Base-by-base conservation (phyloP, 2,797 vertebrate species). In the Hypotaenidia philippensis region DNA sequence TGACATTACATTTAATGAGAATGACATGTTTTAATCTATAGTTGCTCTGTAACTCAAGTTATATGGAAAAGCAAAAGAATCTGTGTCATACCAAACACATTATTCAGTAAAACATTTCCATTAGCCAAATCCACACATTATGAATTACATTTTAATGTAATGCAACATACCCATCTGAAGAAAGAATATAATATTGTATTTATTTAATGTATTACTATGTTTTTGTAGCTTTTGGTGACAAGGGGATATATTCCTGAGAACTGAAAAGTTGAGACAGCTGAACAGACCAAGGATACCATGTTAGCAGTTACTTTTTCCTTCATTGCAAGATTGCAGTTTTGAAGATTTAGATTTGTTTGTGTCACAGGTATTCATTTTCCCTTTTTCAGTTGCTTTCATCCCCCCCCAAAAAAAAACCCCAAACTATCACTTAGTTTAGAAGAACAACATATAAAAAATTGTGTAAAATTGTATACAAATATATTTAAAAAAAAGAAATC, bases 201-300 rank as follows among this genome's bases (percentile, higher is more conserved):
- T 32, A 26, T 81, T 94, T 69, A 56, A 65, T 5, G 22, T 23
- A 55, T 34, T 11, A 57, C 32, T 10, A 34, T 70, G 10, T 47
- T 88, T 77, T 75, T 70, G 7, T 34, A 71, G 13, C 5, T 86
- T 72, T 77, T 61, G 34, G 11, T 65, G 60, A 71, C 29, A 80
- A 90, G 3, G 31, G 2, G 1, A 66, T 41, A 31, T 22, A 63
- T 66, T 87, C 13, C 27, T 4, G 1, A 85, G 45, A 81, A 57
- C 0, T 45, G 23, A 94, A 57, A 32, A 52, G 4, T 47, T 6
- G 32, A 74, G 23, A 44, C 9, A 32, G 5, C 16, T 78, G 56
- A 49, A 44, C 5, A 65, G 11, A 55, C 13, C 17, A 66, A 65
- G 11, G 2, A 56, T 53, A 44, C 22, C 5, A 49, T 0, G 0